Conservation (phyloP, 2,888 invertebrate genomes). For the Chelonus formosanus region DNA sequence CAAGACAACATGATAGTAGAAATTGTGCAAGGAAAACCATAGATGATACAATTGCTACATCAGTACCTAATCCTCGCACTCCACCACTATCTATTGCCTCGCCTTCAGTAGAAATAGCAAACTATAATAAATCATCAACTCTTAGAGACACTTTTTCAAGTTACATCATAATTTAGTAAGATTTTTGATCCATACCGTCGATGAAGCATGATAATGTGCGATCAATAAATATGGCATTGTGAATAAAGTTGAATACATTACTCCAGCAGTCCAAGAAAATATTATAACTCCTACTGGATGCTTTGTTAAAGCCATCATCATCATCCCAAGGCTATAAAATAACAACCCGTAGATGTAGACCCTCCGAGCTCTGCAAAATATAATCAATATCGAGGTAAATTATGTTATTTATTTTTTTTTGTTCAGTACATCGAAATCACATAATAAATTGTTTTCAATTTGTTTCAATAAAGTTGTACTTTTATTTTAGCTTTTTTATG, state of each 20-base stretch:
- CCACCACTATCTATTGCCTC: conserved; percentile 69
- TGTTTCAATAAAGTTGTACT: too few species aligned
- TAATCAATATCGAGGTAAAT: background rate
- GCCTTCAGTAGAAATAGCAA: conserved; percentile 70
- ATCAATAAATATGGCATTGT: conserved; percentile 96
- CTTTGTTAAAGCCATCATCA: conserved; percentile 81
- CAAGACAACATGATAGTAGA: conserved; percentile 86
- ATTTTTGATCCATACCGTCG: conserved; percentile 73
- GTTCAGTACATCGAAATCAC: background rate
- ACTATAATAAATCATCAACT: conserved; percentile 64
- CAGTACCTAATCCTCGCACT: conserved; percentile 91
- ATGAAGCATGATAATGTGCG: conserved; percentile 93
- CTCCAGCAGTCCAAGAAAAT: conserved; percentile 93
- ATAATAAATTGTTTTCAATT: too few species aligned
- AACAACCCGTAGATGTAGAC: conserved; percentile 91
- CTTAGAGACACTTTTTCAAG: too few species aligned
- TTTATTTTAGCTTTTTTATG: too few species aligned
- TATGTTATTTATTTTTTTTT: too few species aligned
- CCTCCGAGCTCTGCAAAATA: conserved; percentile 76
- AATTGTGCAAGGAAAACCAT: conserved; percentile 98
- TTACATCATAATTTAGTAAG: background rate
- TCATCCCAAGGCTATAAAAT: conserved; percentile 89
- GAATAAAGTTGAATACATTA: conserved; percentile 97
- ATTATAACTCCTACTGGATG: conserved; percentile 82
- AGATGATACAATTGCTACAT: conserved; percentile 92